Conservation (phyloP, 2,888 invertebrate species). For the Agapetus fuscipes region DNA sequence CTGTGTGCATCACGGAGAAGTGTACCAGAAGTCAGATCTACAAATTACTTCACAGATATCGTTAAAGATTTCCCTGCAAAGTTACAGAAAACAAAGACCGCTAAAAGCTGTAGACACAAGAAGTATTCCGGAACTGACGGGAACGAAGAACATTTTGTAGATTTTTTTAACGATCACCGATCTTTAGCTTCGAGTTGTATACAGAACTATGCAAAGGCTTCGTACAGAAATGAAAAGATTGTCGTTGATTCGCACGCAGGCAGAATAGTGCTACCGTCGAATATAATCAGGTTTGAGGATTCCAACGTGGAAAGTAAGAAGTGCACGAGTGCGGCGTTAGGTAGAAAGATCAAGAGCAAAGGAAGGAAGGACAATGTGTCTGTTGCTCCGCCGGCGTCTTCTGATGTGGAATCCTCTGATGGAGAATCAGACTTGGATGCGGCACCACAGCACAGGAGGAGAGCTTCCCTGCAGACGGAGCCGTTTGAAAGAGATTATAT, state of each 20-base stretch:
- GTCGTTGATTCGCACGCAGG: not conserved
- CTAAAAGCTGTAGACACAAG: not conserved
- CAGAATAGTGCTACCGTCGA: not conserved
- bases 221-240: not conserved
- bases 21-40: constrained; percentile 35
- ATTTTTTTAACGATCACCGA: not conserved
- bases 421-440: not conserved
- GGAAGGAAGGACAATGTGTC: not conserved
- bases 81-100: not conserved
- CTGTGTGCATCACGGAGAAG: constrained; percentile 30
- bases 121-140: not conserved
- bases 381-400: not conserved
- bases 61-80: not conserved
- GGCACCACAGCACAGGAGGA: not conserved
- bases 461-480: constrained; percentile 1
- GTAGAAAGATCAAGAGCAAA: not conserved
- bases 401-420: not conserved
- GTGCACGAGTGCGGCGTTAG: not conserved
- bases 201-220: constrained; percentile 12
- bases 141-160: not conserved
- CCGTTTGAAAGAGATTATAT: constrained; percentile 33
- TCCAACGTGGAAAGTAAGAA: not conserved
- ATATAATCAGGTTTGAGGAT: not conserved
- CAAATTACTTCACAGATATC: not conserved
- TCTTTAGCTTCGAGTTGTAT: constrained; percentile 8